Base-by-base conservation (phyloP, 2,888 invertebrate genomes). In the Drosophila crucigera region DNA sequence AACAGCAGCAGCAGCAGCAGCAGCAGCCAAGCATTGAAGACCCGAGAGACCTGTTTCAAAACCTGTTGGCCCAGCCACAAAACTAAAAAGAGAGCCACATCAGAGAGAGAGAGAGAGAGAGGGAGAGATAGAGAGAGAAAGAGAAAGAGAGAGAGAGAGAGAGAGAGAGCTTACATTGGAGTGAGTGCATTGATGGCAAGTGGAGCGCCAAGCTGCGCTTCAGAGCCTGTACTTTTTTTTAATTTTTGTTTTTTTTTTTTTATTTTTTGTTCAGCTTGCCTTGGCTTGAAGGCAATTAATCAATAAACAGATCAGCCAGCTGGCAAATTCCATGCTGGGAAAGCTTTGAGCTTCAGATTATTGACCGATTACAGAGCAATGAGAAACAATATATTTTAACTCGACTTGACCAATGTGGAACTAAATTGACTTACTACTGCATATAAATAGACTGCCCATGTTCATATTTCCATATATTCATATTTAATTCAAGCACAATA, bases 1-100 rank as follows among this genome's bases (percentile, higher is more conserved):
- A 80, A 76, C 90, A 61, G 56, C 25, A 30, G 49, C 43, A 41
- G 9, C 22, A 50, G 49, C 43, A 39, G 14, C 25, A 30, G 28
- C 56, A 41, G 14, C 22, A 50, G 49, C 43, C 19, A 37, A 50
- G 65, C 50, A 67, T 63, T 53, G 60, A 71, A 70, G 73, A 80
- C 78, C 68, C 65, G 84, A 76, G 84, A 90, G 85, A 85, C 91
- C 85, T 89, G 85, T 85, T 85, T 73, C 62, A 87, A 85, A 85
- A 85, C 85, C 91, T 89, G 85, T 85, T 85, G 50, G 61, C 75
- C 71, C 77, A 75, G 73, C 67, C 52, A 41, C 62, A 68, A 60
- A 22, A 55, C 52, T 54, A 60, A 62, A 54, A 28, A 65, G 49
- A 19, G 47, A 25, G 47, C 9, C 25, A 47, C 16, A 25, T 4